Percentiles rank a stretch among this genome's conserved stretches.
These are phyloP conservation scores for Catocala fraxini DNA, from an alignment of 2,888 invertebrate species.

Conservation along the genomic window DNA sequence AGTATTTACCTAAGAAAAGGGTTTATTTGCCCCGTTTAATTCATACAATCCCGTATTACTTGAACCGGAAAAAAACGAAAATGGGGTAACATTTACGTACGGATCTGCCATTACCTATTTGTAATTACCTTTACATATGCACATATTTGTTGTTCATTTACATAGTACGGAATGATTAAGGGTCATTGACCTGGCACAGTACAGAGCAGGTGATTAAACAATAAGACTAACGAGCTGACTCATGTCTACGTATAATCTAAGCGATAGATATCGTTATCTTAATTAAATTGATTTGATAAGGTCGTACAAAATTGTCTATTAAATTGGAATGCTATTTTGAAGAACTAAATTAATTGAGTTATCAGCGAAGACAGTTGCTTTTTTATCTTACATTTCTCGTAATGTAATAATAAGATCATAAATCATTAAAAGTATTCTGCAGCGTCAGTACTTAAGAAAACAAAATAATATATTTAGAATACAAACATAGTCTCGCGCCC, in stretches of 20 bases:
- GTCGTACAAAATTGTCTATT: not conserved
- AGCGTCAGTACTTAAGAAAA: too few relatives aligned
- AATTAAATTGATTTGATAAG: constrained; percentile 21
- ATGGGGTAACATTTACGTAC: constrained; percentile 7
- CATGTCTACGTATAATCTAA: constrained; percentile 18
- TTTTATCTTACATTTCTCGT: too few relatives aligned
- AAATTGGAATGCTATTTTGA: too few relatives aligned
- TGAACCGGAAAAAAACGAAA: constrained; percentile 3
- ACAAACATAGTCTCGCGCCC: too few relatives aligned
- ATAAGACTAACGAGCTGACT: constrained; percentile 39
- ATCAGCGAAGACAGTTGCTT: too few relatives aligned
- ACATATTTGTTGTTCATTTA: constrained; percentile 24
- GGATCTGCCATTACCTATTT: constrained; percentile 17
- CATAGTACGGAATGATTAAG: constrained; percentile 22
- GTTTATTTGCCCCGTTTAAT: too few relatives aligned
- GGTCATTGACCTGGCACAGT: constrained; percentile 24
- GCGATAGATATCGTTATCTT: constrained; percentile 19
- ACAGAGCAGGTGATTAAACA: constrained; percentile 38
- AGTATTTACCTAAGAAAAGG: too few relatives aligned
- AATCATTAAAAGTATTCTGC: too few relatives aligned
- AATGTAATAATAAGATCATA: too few relatives aligned
- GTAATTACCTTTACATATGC: constrained; percentile 27
- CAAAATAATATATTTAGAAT: too few relatives aligned
- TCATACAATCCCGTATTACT: too few relatives aligned
- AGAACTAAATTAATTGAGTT: too few relatives aligned